Percentiles rank a stretch among this genome's conserved stretches.
phyloP scores from a whole-genome alignment of 2,888 invertebrate species.

The Sesamia inferens region DNA sequence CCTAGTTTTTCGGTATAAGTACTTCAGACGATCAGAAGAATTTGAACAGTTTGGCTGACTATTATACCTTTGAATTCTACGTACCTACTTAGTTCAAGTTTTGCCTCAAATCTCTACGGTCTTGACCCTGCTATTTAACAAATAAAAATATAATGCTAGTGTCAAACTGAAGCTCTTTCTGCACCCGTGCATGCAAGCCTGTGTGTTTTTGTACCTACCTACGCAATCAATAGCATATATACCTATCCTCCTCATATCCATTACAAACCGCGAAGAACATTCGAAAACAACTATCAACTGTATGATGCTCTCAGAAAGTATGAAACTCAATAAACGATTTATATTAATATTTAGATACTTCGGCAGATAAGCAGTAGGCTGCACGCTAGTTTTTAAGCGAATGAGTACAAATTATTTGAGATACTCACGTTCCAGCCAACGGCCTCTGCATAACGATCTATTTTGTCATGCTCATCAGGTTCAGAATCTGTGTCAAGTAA shows the following conservation, averaged over 20 bases:
- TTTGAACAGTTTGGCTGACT: constrained; percentile 4
- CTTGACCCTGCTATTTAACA: constrained; percentile 22
- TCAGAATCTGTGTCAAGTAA: constrained; percentile 92
- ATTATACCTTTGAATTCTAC: no score
- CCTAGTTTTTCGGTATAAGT: constrained; percentile 9
- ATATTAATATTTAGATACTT: neutral
- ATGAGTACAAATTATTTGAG: constrained; percentile 1
- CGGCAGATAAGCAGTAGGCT: neutral
- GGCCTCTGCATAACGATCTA: constrained; percentile 91
- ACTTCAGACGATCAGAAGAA: constrained; percentile 9
- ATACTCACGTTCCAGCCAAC: constrained; percentile 94
- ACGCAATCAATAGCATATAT: neutral
- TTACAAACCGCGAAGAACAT: neutral
- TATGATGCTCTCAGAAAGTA: neutral
- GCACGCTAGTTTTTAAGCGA: neutral
- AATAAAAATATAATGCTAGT: neutral
- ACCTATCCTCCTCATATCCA: neutral
- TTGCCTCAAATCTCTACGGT: neutral
- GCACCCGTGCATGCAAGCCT: neutral
- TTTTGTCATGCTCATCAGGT: constrained; percentile 91
- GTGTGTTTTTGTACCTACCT: neutral
- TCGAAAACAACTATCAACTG: neutral
- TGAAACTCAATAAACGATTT: constrained; percentile 2
- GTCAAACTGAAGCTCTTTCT: neutral
- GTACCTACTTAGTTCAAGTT: neutral